phyloP scores from a whole-genome alignment of 2,888 invertebrate species.

The Brachyptera risi region DNA sequence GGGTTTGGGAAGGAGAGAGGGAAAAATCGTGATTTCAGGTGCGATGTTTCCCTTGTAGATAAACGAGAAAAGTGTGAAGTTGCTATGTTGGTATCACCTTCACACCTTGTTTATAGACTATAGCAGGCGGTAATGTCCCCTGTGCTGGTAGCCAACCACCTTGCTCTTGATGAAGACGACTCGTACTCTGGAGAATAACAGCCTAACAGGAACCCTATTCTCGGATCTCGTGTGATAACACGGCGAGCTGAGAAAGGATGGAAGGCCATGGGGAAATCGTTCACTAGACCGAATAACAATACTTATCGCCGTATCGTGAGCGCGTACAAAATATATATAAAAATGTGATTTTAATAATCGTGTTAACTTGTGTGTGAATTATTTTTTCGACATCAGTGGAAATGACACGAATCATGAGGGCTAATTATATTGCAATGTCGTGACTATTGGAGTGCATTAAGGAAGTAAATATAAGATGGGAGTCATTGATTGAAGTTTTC shows the following conservation, averaged over 20 bases:
- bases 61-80: slow-evolving; percentile 14
- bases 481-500: no score
- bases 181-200: slow-evolving; percentile 44
- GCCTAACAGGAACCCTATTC: slow-evolving; percentile 30
- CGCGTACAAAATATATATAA: neutral
- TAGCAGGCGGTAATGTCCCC: slow-evolving; percentile 23
- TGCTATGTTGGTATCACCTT: slow-evolving; percentile 9
- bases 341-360: no score
- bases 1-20: slow-evolving; percentile 5
- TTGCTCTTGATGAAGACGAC: slow-evolving; percentile 46
- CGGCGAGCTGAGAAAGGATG: slow-evolving; percentile 6
- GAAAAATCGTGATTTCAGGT: neutral
- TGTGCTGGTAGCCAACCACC: no score
- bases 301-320: slow-evolving; percentile 12
- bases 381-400: no score
- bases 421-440: no score
- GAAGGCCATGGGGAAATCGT: slow-evolving; percentile 10
- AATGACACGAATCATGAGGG: no score
- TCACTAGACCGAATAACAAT: slow-evolving; percentile 12
- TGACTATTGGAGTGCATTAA: no score
- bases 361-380: no score
- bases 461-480: no score
- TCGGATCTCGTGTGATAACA: no score
- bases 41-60: neutral
- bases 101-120: slow-evolving; percentile 18